Evolutionary conservation across 2,888 invertebrate species (phyloP), one percentile per base, ranked within the genome.

Genomic region (Heteropelma amictum): DNA sequence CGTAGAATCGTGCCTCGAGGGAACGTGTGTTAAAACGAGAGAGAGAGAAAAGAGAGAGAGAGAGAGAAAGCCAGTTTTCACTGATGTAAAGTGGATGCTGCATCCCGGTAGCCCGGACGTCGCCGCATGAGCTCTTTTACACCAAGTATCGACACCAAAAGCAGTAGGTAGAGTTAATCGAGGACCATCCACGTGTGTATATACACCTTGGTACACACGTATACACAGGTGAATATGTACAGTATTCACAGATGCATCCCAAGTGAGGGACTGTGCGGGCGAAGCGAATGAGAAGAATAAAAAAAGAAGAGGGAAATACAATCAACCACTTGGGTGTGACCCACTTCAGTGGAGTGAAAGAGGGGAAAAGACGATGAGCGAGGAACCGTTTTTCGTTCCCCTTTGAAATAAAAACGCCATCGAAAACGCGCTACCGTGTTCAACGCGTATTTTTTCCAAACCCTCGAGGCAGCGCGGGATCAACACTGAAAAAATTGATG

Each of bases 281-380:
- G 67, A 60, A 35, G 26, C 67, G 38, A 75, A 51, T 10, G 49
- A 77, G 69, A 79, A 77, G 80, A 77, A 61, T 71, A 40, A 33
- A 54, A 33, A 35, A 28, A 35, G 45, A 51, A n/a, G 23, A 35
- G 40, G 47, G 61, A 63, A 71, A 72, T 79, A 82, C 79, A 84
- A 83, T 83, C 85, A 76, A 83, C 79, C 83, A 82, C 84, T 84
- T 82, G 77, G 82, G 77, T 80, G 81, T 87, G 87, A 87, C 86
- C 87, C 80, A 87, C 84, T 86, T 85, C 80, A 81, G 80, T 78
- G 77, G 68, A 80, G 78, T 70, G 75, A 79, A 81, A 77, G 82
- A 19, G 30, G 33, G 38, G 23, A 26, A 21, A 23, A 70, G 30
- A 45, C n/a, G 10, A 10, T 40, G 40, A 12, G 42, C 23, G 38